Evolutionary conservation across 2,113 vertebrate species (phyloP).

Genomic region (Plecotus auritus): DNA sequence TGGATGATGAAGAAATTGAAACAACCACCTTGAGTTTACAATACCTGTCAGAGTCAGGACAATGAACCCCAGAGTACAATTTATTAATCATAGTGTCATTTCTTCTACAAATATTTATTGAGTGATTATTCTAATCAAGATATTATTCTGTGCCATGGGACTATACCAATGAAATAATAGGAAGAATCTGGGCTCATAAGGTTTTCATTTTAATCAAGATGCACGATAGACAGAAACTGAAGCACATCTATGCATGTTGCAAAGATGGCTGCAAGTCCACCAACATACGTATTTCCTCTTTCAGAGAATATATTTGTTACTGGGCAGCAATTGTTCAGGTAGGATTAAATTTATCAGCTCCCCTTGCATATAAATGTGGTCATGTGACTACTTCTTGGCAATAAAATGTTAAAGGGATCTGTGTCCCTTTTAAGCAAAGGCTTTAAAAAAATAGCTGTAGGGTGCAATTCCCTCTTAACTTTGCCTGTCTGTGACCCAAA

Average conservation of each 20-base stretch:
- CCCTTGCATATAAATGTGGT: not conserved
- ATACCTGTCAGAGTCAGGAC: not conserved
- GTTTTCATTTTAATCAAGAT: not conserved
- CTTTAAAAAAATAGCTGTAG: not conserved
- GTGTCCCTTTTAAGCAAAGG: not conserved
- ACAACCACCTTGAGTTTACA: not conserved
- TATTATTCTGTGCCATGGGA: not conserved
- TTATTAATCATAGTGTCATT: not conserved
- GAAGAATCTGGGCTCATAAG: not conserved
- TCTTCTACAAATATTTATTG: conserved; percentile 9
- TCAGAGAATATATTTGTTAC: not conserved
- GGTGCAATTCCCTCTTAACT: not conserved
- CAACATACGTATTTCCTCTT: not conserved
- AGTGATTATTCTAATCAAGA: not conserved
- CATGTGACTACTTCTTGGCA: not conserved
- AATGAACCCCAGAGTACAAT: not conserved
- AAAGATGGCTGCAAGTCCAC: not conserved
- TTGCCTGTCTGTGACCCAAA: not conserved
- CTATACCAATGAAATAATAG: not conserved
- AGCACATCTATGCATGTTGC: not conserved
- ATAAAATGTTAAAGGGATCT: not conserved
- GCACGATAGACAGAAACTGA: not conserved
- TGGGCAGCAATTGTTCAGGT: not conserved
- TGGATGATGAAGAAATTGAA: not conserved
- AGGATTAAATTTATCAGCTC: not conserved